A percentile compares a stretch with the other conserved stretches of the same genome.
Conservation (phyloP, 2,888 invertebrate genomes). For the Orchesellides sinensis region DNA sequence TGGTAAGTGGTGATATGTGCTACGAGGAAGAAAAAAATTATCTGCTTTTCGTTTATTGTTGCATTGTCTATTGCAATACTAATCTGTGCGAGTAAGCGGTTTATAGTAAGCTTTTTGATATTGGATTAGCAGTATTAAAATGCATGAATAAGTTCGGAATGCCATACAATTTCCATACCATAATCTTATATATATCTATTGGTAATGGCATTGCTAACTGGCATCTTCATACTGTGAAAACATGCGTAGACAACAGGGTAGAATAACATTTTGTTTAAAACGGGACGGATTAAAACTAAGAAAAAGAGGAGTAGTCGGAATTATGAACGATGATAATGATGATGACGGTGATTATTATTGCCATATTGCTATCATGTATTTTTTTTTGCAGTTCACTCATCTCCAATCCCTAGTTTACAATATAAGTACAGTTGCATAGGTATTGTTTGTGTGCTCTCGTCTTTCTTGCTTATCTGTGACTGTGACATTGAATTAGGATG, state of each 20-base stretch:
- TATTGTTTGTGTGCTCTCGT: too few species aligned
- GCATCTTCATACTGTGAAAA: too few species aligned
- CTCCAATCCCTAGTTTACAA: too few species aligned
- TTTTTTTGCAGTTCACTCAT: neutral
- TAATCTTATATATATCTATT: too few species aligned
- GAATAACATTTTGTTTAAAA: slow-evolving; percentile 46
- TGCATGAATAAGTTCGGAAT: slow-evolving; percentile 44
- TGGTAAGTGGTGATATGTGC: slow-evolving; percentile 30
- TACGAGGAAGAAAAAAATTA: neutral
- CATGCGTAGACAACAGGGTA: slow-evolving; percentile 1
- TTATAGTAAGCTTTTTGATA: slow-evolving; percentile 38
- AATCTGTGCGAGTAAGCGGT: slow-evolving; percentile 25
- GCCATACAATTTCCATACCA: too few species aligned
- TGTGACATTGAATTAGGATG: slow-evolving; percentile 13
- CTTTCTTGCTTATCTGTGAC: neutral
- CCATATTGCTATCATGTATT: neutral
- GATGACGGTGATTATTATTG: neutral
- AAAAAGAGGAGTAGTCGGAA: neutral
- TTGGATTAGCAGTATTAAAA: slow-evolving; percentile 29
- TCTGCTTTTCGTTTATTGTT: neutral
- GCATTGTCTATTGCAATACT: too few species aligned
- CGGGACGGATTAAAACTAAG: slow-evolving; percentile 45
- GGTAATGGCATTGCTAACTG: too few species aligned
- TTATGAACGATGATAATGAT: slow-evolving; percentile 11
- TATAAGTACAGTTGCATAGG: neutral